Percentiles rank a stretch among this genome's conserved stretches.
phyloP scores from a whole-genome alignment of 2,113 vertebrate species.

The Helogale parvula region DNA sequence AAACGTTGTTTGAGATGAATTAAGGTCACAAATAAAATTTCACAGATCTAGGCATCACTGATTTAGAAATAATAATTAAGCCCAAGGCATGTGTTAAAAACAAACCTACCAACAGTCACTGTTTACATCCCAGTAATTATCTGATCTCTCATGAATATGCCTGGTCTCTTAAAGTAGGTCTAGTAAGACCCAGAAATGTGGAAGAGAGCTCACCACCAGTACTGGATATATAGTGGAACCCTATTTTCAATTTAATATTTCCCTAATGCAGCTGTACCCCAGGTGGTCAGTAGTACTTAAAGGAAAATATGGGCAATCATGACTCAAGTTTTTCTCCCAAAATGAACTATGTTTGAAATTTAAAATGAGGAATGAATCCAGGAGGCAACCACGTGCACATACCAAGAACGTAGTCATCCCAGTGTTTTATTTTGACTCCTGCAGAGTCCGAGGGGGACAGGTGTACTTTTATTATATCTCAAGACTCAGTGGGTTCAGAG shows the following conservation, averaged over 20 bases:
- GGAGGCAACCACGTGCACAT: neutral
- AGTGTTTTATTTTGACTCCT: neutral
- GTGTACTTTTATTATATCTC: neutral
- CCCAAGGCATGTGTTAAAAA: neutral
- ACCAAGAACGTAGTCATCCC: neutral
- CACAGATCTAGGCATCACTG: neutral
- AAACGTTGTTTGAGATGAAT: neutral
- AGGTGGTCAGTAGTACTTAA: neutral
- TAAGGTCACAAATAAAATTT: neutral
- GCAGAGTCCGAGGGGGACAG: neutral
- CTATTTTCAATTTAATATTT: neutral
- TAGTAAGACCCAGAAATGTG: neutral
- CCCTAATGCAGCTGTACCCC: neutral
- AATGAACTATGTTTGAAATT: neutral
- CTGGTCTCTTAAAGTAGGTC: neutral
- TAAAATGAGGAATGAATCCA: neutral
- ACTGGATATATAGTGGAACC: neutral
- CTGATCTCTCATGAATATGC: neutral
- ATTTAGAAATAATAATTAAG: slow-evolving; percentile 26
- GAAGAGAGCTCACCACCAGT: neutral
- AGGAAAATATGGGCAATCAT: neutral
- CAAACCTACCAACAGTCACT: neutral
- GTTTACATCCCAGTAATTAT: neutral
- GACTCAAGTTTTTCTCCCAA: neutral
- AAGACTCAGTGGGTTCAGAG: neutral